Evolutionary conservation across 2,797 vertebrate genomes (phyloP).

Genomic region (Sebastolobus altivelis): DNA sequence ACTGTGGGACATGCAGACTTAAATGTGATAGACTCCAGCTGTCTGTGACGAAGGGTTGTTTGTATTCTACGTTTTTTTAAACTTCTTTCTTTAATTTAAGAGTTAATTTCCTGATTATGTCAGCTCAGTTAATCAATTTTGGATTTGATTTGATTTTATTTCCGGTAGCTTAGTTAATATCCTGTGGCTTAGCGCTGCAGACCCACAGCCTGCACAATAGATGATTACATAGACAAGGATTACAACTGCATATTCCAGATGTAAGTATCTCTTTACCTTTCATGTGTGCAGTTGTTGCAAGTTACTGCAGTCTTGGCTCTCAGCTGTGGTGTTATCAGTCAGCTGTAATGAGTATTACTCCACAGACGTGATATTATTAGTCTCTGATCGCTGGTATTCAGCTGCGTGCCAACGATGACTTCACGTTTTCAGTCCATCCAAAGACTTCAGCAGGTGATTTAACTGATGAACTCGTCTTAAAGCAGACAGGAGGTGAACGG

Average conservation of each 20-base stretch:
- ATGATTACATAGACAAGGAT: constrained; percentile 8
- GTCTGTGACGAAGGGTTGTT: background rate
- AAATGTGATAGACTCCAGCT: background rate
- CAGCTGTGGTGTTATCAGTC: constrained; percentile 11
- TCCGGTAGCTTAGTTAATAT: constrained; percentile 30
- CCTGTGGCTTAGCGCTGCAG: constrained; percentile 4
- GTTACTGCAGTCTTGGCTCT: constrained; percentile 6
- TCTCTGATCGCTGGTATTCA: background rate
- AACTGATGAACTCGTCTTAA: background rate
- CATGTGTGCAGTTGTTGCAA: constrained; percentile 2
- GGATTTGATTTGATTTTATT: constrained; percentile 33
- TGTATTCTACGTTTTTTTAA: background rate
- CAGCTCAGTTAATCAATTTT: constrained; percentile 16
- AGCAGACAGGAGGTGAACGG: background rate
- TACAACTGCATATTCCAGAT: constrained; percentile 16
- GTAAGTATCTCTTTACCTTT: constrained; percentile 13
- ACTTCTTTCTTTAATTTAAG: background rate
- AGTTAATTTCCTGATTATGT: constrained; percentile 29
- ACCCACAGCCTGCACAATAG: constrained; percentile 21
- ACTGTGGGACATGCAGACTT: background rate
- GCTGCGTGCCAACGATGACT: background rate
- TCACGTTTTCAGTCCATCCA: background rate
- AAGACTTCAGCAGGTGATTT: background rate
- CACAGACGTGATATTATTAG: constrained; percentile 17
- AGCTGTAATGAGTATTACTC: constrained; percentile 19